A percentile compares a stretch with the other conserved stretches of the same genome.
Evolutionary conservation across 2,888 invertebrate genomes (phyloP).

Genomic region (Spilosoma lubricipeda): DNA sequence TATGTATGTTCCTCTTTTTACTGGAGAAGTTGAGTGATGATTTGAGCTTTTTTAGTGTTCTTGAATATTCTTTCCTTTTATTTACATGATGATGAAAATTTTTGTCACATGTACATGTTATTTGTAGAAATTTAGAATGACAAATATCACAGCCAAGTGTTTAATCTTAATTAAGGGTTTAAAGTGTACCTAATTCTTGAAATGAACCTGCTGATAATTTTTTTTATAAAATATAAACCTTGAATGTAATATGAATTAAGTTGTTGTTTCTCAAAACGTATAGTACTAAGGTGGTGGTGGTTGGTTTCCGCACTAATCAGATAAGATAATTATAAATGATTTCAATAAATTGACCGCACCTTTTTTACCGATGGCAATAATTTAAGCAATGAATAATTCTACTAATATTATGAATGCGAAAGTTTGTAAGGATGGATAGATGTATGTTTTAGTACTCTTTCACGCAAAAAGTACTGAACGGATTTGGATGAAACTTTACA

Average conservation of each 20-base stretch:
- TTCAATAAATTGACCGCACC: not conserved
- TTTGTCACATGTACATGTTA: too few species aligned
- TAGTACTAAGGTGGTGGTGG: too few species aligned
- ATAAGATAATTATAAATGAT: not conserved
- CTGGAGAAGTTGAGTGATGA: conserved; percentile 2
- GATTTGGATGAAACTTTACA: too few species aligned
- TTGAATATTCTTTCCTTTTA: not conserved
- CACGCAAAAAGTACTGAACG: too few species aligned
- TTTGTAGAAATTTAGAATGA: too few species aligned
- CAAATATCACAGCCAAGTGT: too few species aligned
- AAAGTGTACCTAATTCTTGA: not conserved
- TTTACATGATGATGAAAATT: too few species aligned
- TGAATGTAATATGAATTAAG: not conserved
- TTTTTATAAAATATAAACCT: not conserved
- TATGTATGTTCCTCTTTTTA: conserved; percentile 10
- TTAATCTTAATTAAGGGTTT: too few species aligned
- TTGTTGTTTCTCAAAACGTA: not conserved
- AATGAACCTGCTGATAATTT: not conserved
- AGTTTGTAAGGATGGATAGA: too few species aligned
- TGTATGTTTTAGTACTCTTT: too few species aligned
- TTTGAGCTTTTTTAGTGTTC: not conserved
- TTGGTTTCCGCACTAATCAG: not conserved
- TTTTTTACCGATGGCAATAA: not conserved
- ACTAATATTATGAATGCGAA: too few species aligned
- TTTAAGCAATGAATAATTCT: too few species aligned